Evolutionary conservation across 2,888 invertebrate species (phyloP).

Genomic region (Lasioglossum pauxillum): DNA sequence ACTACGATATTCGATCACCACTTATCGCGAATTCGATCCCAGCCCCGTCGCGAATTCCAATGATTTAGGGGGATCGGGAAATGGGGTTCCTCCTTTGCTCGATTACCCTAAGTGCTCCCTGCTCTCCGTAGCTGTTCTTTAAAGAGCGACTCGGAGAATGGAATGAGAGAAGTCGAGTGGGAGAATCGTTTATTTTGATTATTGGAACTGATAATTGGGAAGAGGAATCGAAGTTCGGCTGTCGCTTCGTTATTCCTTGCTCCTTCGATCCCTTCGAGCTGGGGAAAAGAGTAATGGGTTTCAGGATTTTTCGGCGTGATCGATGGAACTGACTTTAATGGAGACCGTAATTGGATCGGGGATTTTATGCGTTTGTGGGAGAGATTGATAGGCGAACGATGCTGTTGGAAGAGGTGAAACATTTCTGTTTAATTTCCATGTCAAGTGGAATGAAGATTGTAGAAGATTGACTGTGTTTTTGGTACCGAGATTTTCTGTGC

Average conservation of each 20-base stretch:
- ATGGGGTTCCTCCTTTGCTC: neutral
- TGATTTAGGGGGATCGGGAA: slow-evolving; percentile 3
- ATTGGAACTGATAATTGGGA: neutral
- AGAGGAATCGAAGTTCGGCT: neutral
- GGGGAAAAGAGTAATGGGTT: neutral
- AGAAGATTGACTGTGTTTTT: neutral
- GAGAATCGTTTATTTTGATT: neutral
- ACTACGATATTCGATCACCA: slow-evolving; percentile 28
- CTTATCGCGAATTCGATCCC: slow-evolving; percentile 8
- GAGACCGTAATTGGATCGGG: neutral
- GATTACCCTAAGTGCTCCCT: neutral
- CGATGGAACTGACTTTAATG: neutral
- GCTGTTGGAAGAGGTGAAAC: too few species aligned
- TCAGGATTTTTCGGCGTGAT: neutral
- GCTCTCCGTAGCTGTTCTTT: neutral
- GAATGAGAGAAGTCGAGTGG: neutral
- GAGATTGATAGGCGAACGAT: too few species aligned
- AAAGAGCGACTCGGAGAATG: neutral
- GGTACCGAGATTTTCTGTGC: neutral
- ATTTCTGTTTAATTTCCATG: neutral
- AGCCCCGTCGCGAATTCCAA: neutral
- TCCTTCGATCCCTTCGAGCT: neutral
- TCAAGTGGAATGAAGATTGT: neutral
- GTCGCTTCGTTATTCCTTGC: neutral
- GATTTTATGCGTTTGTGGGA: too few species aligned